Percentiles rank a stretch among this genome's conserved stretches.
Conservation (phyloP, 1,140 invertebrate species). For the Phortica variegata region DNA sequence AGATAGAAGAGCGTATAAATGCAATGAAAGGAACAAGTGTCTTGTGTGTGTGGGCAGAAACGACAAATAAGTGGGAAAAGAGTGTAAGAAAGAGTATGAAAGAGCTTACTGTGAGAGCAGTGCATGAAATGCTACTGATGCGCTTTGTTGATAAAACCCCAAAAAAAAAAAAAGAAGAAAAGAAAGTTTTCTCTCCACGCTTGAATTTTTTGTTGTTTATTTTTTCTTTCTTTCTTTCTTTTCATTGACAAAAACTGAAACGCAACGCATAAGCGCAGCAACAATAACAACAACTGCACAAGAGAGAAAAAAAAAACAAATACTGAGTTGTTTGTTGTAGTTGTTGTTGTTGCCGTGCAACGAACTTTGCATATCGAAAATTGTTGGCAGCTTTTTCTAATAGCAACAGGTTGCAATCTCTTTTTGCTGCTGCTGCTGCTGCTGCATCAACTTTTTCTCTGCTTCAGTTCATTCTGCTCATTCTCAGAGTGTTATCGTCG, state of each 20-base stretch:
- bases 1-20: too few species aligned
- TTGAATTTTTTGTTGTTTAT: too few species aligned
- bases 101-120: too few species aligned
- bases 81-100: too few species aligned
- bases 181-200: slow-evolving; percentile 36
- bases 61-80: too few species aligned
- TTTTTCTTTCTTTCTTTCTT: too few species aligned
- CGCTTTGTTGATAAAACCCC: slow-evolving; percentile 27
- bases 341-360: slow-evolving; percentile 12
- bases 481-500: not conserved
- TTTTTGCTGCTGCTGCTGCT: slow-evolving; percentile 1
- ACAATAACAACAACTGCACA: not conserved
- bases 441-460: slow-evolving; percentile 10
- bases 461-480: slow-evolving; percentile 13
- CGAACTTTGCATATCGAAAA: too few species aligned
- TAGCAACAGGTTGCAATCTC: not conserved
- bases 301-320: not conserved
- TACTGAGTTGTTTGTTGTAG: slow-evolving; percentile 21
- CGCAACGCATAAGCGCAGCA: not conserved
- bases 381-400: not conserved
- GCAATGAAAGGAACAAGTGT: too few species aligned
- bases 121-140: slow-evolving; percentile 18
- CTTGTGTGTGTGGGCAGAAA: too few species aligned
- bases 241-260: slow-evolving; percentile 52
- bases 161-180: slow-evolving; percentile 31